These are phyloP conservation scores for Cinara cedri DNA, from an alignment of 2,888 invertebrate genomes.

Conservation along the genomic window DNA sequence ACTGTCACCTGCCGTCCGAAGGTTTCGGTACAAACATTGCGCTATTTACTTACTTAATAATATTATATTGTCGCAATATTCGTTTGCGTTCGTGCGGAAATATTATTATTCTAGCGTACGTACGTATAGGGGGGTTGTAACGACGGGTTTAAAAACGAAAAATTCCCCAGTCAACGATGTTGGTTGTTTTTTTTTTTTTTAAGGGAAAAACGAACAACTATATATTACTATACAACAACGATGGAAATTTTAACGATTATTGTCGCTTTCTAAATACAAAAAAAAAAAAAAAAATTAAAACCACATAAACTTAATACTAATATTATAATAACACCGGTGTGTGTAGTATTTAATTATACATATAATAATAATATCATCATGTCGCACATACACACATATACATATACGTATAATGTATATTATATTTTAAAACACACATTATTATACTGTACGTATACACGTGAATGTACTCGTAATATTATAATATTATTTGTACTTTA, in stretches of 20 bases:
- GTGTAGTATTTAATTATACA: neutral
- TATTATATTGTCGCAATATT: no score
- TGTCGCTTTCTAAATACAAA: conserved; percentile 39
- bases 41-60: no score
- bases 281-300: neutral
- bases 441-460: neutral
- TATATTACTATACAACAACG: no score
- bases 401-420: no score
- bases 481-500: conserved; percentile 5
- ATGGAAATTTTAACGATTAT: conserved; percentile 30
- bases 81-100: no score
- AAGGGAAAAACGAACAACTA: neutral
- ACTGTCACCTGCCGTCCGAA: neutral
- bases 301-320: no score
- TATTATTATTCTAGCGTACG: neutral
- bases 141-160: no score
- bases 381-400: conserved; percentile 8
- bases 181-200: no score
- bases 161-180: no score
- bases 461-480: conserved; percentile 34
- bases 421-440: neutral
- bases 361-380: neutral
- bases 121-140: no score
- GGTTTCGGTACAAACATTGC: conserved; percentile 1
- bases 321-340: conserved; percentile 20